Evolutionary conservation across 2,113 vertebrate genomes (phyloP), one percentile per base, ranked within the genome.

Genomic region (Sitta europaea): DNA sequence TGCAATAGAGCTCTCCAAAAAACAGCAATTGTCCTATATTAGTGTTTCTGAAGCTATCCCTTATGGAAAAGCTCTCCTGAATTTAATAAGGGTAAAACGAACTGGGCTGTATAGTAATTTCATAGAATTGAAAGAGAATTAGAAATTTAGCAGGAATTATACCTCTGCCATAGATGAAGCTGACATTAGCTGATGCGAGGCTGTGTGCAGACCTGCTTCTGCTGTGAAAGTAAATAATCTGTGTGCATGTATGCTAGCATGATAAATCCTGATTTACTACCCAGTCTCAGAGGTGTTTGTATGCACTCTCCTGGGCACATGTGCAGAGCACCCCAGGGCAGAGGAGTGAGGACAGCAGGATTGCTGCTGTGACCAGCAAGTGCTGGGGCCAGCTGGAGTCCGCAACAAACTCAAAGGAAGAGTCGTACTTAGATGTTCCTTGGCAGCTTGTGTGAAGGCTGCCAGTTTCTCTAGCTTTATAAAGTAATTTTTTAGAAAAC

Each of bases 1-100:
- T 96, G 53, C 82, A 79, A 58, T 96, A 93, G 95, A 96, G 94
- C 94, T 95, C 94, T 97, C 97, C 95, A 95, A 94, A 94, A 96
- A 97, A 83, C 91, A 85, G 43, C 94, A 96, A 97, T 88, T 96
- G 95, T 97, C 76, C 28, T 94, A 96, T 94, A 94, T 95, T 90
- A 85, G 76, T 94, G 92, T 96, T 97, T 97, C 94, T 97, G 92
- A 92, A 95, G 88, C 92, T 96, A 81, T 87, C 91, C 93, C 91
- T 93, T 92, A 89, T 89, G 70, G 86, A 66, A 90, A 96, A 95
- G 58, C 68, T 87, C 75, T 93, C 78, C 61, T 88, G 78, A 80
- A 90, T 93, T 95, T 92, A 93, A 84, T 72, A 92, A 80, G 81
- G 51, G 63, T 79, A 61, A 76, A 92, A 80, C 19, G 43, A 95